Conservation (phyloP, 2,113 vertebrate genomes). For the Cyanocitta stelleri region DNA sequence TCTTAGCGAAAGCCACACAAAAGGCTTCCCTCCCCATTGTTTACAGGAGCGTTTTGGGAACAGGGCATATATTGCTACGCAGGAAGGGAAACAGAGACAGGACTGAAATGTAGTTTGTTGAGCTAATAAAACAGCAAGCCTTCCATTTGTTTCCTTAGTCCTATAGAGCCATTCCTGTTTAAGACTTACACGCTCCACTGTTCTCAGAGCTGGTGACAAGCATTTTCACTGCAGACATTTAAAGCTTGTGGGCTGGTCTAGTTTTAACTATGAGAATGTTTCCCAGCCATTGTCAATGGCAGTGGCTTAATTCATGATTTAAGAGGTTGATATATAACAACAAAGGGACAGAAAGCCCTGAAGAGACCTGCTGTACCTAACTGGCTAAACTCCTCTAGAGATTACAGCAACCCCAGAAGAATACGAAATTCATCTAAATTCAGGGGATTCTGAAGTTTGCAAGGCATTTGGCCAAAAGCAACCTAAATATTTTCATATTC, state of each 20-base stretch:
- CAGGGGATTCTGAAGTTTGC: neutral
- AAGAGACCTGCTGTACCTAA: neutral
- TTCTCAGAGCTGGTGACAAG: neutral
- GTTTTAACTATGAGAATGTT: neutral
- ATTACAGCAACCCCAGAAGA: neutral
- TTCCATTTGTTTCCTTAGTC: slow-evolving; percentile 17
- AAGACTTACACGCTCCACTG: neutral
- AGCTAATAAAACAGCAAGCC: slow-evolving; percentile 29
- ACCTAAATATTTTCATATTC: slow-evolving; percentile 42
- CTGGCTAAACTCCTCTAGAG: neutral
- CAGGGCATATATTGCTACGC: rapidly evolving
- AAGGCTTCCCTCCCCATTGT: slow-evolving; percentile 21
- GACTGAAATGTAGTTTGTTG: neutral
- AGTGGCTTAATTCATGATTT: neutral
- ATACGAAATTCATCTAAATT: neutral
- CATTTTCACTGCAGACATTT: neutral
- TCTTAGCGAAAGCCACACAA: neutral
- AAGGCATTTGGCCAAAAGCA: neutral
- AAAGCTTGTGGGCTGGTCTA: neutral
- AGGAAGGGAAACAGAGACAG: neutral
- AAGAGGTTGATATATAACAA: neutral
- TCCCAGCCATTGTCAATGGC: neutral
- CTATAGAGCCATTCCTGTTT: neutral
- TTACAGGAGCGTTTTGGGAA: slow-evolving; percentile 1
- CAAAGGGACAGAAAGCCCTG: neutral